phyloP scores from a whole-genome alignment of 2,113 vertebrate genomes.

The Leptodactylus fuscus region DNA sequence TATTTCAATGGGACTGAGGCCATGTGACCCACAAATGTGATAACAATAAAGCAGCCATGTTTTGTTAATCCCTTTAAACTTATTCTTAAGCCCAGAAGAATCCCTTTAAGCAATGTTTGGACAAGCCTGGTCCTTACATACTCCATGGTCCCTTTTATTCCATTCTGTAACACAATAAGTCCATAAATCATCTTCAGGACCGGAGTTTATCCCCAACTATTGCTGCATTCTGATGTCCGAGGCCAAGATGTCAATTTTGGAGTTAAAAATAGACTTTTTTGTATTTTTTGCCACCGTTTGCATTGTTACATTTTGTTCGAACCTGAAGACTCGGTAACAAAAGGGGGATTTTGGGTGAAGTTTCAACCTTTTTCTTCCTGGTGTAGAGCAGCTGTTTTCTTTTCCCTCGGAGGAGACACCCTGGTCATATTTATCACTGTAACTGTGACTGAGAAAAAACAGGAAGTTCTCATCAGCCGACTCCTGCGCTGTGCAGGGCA shows the following conservation, averaged over 20 bases:
- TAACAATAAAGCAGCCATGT: no score
- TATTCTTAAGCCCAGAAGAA: neutral
- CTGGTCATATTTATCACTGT: conserved; percentile 86
- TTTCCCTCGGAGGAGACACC: conserved; percentile 77
- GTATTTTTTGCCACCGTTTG: neutral
- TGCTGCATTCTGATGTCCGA: neutral
- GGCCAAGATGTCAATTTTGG: no score
- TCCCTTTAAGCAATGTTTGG: neutral
- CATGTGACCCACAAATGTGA: no score
- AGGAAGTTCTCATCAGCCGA: conserved; percentile 89
- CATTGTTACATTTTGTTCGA: conserved; percentile 64
- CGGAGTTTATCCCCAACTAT: neutral
- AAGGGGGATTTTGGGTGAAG: conserved; percentile 75
- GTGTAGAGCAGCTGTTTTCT: conserved; percentile 83
- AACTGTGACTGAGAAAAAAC: conserved; percentile 89
- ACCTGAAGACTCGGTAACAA: conserved; percentile 74
- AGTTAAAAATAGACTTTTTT: neutral
- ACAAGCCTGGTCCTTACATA: neutral
- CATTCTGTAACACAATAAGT: no score
- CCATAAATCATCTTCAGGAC: no score
- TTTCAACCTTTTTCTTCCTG: conserved; percentile 79
- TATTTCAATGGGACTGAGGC: no score
- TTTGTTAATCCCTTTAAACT: no score
- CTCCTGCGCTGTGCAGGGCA: conserved; percentile 76
- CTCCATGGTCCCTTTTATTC: neutral